phyloP scores from a whole-genome alignment of 1,140 invertebrate species.

The Drosophila bocqueti region DNA sequence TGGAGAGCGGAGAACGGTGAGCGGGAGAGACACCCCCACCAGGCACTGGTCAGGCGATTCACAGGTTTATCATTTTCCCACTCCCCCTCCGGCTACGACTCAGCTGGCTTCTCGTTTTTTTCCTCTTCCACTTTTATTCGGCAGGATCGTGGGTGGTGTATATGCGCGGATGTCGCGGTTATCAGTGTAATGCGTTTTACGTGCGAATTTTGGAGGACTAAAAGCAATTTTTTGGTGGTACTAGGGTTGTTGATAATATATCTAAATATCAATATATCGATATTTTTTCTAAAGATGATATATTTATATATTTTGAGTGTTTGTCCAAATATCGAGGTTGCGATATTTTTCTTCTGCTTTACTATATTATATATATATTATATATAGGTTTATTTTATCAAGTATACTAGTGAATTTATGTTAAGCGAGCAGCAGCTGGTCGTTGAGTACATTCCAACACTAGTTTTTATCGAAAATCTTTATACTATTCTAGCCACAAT shows the following conservation, averaged over 20 bases:
- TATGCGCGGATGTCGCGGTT: conserved; percentile 40
- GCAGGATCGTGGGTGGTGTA: conserved; percentile 11
- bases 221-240: conserved; percentile 41
- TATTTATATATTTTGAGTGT: too few relatives aligned
- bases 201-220: conserved; percentile 48
- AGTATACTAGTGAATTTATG: background rate
- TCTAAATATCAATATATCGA: too few relatives aligned
- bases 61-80: conserved; percentile 60
- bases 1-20: conserved; percentile 23
- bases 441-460: conserved; percentile 3
- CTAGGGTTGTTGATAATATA: too few relatives aligned
- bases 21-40: conserved; percentile 61
- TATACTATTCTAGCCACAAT: too few relatives aligned
- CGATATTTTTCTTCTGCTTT: too few relatives aligned
- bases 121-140: conserved; percentile 18
- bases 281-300: too few relatives aligned
- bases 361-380: too few relatives aligned
- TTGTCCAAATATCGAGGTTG: too few relatives aligned
- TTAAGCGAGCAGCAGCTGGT: conserved; percentile 9
- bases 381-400: too few relatives aligned
- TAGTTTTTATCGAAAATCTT: background rate
- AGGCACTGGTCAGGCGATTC: conserved; percentile 61
- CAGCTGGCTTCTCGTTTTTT: conserved; percentile 3
- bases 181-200: conserved; percentile 70
- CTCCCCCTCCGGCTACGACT: conserved; percentile 26